Evolutionary conservation across 2,888 invertebrate species (phyloP).

Genomic region (Acanthosepion esculentum): DNA sequence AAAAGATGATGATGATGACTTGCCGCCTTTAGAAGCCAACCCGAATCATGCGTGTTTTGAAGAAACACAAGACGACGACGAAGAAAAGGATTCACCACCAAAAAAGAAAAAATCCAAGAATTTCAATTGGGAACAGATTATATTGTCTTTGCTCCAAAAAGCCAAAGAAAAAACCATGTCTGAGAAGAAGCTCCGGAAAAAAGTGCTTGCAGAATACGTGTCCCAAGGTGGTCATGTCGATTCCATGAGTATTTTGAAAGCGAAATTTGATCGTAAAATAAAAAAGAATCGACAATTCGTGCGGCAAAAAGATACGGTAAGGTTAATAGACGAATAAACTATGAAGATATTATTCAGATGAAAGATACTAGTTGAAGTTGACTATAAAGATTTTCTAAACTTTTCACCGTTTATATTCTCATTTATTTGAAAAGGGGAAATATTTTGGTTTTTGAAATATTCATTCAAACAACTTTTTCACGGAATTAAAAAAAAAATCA

Average conservation of each 20-base stretch:
- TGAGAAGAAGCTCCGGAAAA: slow-evolving; percentile 84
- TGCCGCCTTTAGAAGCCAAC: slow-evolving; percentile 38
- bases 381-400: background rate
- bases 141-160: slow-evolving; percentile 75
- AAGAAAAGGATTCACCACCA: slow-evolving; percentile 35
- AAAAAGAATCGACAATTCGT: slow-evolving; percentile 62
- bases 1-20: slow-evolving; percentile 51
- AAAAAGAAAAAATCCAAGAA: slow-evolving; percentile 54
- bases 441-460: too few species aligned
- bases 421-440: too few species aligned
- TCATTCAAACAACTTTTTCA: too few species aligned
- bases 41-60: background rate
- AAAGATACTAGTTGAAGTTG: too few species aligned
- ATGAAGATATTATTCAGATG: too few species aligned
- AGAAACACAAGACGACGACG: slow-evolving; percentile 51
- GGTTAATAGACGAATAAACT: slow-evolving; percentile 51
- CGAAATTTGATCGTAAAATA: slow-evolving; percentile 66
- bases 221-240: slow-evolving; percentile 59
- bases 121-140: slow-evolving; percentile 69
- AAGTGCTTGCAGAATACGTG: slow-evolving; percentile 77
- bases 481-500: too few species aligned
- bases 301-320: slow-evolving; percentile 64
- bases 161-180: slow-evolving; percentile 80
- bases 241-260: slow-evolving; percentile 62
- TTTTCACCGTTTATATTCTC: too few species aligned